Evolutionary conservation across 2,797 vertebrate genomes (phyloP), one percentile per base, ranked within the genome.

Genomic region (Sciurus carolinensis): DNA sequence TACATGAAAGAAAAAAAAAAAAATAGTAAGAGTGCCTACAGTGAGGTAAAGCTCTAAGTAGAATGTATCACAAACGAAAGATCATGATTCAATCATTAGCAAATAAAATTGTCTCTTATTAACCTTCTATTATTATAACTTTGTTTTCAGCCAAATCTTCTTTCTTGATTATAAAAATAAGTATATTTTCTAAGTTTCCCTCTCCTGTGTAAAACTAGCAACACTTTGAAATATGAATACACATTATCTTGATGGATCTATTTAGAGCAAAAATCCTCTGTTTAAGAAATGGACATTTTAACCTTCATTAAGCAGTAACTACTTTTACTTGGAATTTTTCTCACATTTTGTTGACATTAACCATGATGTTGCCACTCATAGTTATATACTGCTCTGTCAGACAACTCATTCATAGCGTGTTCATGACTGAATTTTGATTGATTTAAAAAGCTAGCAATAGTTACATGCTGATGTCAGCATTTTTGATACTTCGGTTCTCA

Each of bases 251-350:
- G 76, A 93, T 85, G 44, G 47, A 76, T 90, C 59, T 91, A 73
- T 87, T 93, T 44, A 73, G 66, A 95, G 59, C 18, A 95, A 72
- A 92, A 95, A 92, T 20, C n/a, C 36, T 76, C n/a, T 67, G 47
- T 95, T 95, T 95, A 95, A 89, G 24, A 91, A 96, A 94, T 95
- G 90, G 24, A 71, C 36, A 54, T 92, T 83, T 95, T 89, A 95
- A 95, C 47, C 69, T 93, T 83, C 36, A 72, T 93, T 93, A 82
- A 87, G 42, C 76, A 87, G 26, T 89, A 47, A 39, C 22, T 80
- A 13, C 47, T 83, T 96, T 87, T 59, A 66, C 3, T 87, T 87
- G 44, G 64, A 95, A 82, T 4, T 62, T 92, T 96, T 84, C 71
- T 90, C 24, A 33, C 13, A n/a, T 80, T 84, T 54, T 87, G 20